These are phyloP conservation scores for Volucella bombylans DNA, from an alignment of 2,888 invertebrate genomes.

Conservation along the genomic window DNA sequence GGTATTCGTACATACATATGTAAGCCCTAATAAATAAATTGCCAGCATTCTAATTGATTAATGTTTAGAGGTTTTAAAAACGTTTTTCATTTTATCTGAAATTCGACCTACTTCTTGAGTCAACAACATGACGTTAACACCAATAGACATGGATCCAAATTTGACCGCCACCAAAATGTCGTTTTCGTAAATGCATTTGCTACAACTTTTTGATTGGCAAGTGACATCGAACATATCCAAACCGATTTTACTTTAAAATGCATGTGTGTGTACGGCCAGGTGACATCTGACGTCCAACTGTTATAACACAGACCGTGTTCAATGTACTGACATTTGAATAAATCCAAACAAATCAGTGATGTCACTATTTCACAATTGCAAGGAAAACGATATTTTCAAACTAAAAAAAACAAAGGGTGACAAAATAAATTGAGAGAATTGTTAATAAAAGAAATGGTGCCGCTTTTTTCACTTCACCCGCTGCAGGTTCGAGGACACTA, in stretches of 20 bases:
- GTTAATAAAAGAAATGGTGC: constrained; percentile 34
- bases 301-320: constrained; percentile 40
- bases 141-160: constrained; percentile 56
- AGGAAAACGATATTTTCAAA: constrained; percentile 39
- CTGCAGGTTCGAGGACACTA: constrained; percentile 56
- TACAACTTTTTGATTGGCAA: constrained; percentile 26
- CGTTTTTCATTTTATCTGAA: constrained; percentile 42
- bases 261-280: constrained; percentile 22
- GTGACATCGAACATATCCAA: not conserved
- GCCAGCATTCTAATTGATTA: constrained; percentile 13
- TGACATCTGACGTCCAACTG: constrained; percentile 55
- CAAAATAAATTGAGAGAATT: constrained; percentile 44
- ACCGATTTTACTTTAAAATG: not conserved
- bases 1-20: no score
- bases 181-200: constrained; percentile 17
- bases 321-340: constrained; percentile 42
- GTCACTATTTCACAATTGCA: constrained; percentile 52
- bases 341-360: constrained; percentile 57
- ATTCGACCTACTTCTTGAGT: constrained; percentile 52
- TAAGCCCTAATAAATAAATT: constrained; percentile 19
- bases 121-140: constrained; percentile 61
- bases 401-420: constrained; percentile 34
- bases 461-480: not conserved
- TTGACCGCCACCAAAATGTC: constrained; percentile 27
- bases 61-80: constrained; percentile 17